phyloP scores from a whole-genome alignment of 1,140 invertebrate species.

The Drosophila sproati region DNA sequence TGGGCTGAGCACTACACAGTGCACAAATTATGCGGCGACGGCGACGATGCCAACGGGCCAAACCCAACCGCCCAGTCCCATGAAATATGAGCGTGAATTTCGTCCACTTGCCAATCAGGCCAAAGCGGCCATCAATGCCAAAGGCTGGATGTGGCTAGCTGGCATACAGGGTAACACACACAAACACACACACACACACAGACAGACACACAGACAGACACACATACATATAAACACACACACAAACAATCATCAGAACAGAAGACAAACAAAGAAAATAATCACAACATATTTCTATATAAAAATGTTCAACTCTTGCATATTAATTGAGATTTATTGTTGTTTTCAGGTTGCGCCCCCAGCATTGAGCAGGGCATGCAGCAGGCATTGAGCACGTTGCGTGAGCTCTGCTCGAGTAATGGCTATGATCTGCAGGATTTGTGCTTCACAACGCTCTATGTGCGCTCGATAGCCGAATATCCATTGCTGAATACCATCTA shows the following conservation, averaged over 20 bases:
- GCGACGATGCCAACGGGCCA: slow-evolving; percentile 32
- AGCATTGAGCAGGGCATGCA: slow-evolving; percentile 73
- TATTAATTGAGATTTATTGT: no score
- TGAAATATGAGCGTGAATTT: slow-evolving; percentile 82
- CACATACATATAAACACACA: not conserved
- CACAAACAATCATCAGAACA: not conserved
- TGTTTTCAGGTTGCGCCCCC: slow-evolving; percentile 57
- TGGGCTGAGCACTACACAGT: slow-evolving; percentile 67
- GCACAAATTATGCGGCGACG: slow-evolving; percentile 45
- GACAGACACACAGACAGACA: no score
- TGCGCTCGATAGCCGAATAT: slow-evolving; percentile 93
- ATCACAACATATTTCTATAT: not conserved
- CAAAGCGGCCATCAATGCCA: slow-evolving; percentile 87
- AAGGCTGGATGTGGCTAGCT: slow-evolving; percentile 93
- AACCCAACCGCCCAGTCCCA: slow-evolving; percentile 79
- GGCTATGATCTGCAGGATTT: slow-evolving; percentile 88
- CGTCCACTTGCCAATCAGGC: slow-evolving; percentile 84
- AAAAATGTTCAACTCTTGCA: no score
- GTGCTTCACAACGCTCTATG: slow-evolving; percentile 92
- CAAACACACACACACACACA: not conserved
- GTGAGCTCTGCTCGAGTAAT: slow-evolving; percentile 81
- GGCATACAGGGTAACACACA: slow-evolving; percentile 87
- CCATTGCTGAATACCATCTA: slow-evolving; percentile 91
- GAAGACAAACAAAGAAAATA: not conserved
- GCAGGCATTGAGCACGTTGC: slow-evolving; percentile 64